Percentiles rank a stretch among this genome's conserved stretches.
These are phyloP conservation scores for Proisotoma minuta DNA, from an alignment of 2,888 invertebrate genomes.

Conservation along the genomic window DNA sequence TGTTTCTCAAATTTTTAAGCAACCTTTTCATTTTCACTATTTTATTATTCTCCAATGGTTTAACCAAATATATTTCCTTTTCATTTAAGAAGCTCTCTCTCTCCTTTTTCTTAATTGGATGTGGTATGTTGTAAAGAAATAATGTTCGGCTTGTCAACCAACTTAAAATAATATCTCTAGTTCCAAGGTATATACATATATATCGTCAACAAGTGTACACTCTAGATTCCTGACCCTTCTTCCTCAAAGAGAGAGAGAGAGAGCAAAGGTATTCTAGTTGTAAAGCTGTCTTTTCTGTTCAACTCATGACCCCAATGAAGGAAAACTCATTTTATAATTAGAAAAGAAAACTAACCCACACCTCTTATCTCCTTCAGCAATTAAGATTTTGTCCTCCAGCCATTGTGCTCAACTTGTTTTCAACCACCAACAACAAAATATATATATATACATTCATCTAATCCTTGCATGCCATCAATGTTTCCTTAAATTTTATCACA, in stretches of 20 bases:
- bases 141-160: constrained; percentile 43
- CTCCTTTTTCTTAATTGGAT: constrained; percentile 45
- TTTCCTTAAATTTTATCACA: constrained; percentile 1
- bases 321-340: constrained; percentile 45
- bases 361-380: constrained; percentile 40
- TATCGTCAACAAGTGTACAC: background rate
- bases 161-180: constrained; percentile 30
- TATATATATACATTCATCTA: too few relatives aligned
- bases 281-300: constrained; percentile 45
- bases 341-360: constrained; percentile 44
- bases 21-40: background rate
- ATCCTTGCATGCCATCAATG: constrained; percentile 2
- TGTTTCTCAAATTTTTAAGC: constrained; percentile 26
- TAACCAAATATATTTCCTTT: too few relatives aligned
- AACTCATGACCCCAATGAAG: constrained; percentile 42
- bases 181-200: constrained; percentile 2
- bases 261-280: constrained; percentile 18
- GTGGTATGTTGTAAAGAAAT: constrained; percentile 38
- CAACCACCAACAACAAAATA: constrained; percentile 7
- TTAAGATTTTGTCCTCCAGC: constrained; percentile 39
- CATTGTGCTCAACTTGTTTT: constrained; percentile 9
- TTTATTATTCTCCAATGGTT: constrained; percentile 9
- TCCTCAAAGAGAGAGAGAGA: background rate
- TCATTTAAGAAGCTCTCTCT: background rate
- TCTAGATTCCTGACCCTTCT: background rate